A percentile compares a stretch with the other conserved stretches of the same genome.
Evolutionary conservation across 2,113 vertebrate genomes (phyloP).

Genomic region (Gymnarchus niloticus): DNA sequence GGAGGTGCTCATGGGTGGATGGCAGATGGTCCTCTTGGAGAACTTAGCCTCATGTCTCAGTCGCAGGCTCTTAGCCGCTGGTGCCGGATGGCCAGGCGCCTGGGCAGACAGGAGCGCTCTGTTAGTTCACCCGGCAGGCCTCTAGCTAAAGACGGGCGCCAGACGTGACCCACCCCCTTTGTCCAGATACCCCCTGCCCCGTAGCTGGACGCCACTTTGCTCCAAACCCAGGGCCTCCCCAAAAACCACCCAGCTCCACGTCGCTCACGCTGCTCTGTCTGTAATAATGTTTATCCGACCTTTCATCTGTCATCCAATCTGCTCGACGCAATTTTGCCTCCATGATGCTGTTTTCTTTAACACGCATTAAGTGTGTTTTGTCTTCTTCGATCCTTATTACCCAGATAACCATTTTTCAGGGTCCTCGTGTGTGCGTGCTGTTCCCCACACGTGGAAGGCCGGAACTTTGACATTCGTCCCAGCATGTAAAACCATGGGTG

Average conservation of each 20-base stretch:
- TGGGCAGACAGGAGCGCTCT: slow-evolving; percentile 13
- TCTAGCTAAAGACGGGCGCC: background rate
- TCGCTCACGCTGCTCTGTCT: background rate
- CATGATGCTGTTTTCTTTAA: slow-evolving; percentile 19
- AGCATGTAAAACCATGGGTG: background rate
- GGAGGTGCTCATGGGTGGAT: background rate
- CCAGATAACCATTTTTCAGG: background rate
- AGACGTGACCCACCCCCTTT: background rate
- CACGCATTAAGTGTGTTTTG: slow-evolving; percentile 19
- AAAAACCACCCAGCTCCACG: background rate
- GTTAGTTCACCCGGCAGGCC: background rate
- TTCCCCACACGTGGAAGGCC: background rate
- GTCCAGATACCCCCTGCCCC: background rate
- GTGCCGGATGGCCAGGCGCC: background rate
- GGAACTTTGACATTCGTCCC: background rate
- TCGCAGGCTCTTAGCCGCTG: background rate
- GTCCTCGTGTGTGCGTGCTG: background rate
- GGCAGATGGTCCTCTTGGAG: background rate
- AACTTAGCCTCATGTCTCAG: background rate
- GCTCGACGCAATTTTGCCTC: background rate
- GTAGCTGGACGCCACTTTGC: background rate
- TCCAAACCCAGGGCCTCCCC: background rate
- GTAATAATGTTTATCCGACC: slow-evolving; percentile 15
- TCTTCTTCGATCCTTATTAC: slow-evolving; percentile 10
- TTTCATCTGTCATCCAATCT: slow-evolving; percentile 20